A percentile compares a stretch with the other conserved stretches of the same genome.
Conservation (phyloP, 2,888 invertebrate species). For the Agrilus cyanescens region DNA sequence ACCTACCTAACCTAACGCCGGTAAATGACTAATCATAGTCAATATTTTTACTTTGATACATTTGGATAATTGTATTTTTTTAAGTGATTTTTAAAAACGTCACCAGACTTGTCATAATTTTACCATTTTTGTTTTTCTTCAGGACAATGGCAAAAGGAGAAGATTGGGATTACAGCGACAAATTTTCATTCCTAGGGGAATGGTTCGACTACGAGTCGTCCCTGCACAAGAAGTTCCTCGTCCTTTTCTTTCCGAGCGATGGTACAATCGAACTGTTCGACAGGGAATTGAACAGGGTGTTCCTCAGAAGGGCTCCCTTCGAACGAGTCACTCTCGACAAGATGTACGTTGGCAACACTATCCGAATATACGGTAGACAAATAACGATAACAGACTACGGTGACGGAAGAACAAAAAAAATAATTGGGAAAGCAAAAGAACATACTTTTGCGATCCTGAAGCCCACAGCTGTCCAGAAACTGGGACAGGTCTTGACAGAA, state of each 20-base stretch:
- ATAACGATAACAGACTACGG: slow-evolving; percentile 64
- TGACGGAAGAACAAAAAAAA: slow-evolving; percentile 53
- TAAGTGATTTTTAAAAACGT: no score
- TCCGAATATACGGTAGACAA: slow-evolving; percentile 61
- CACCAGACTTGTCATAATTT: no score
- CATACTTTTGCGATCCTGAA: slow-evolving; percentile 70
- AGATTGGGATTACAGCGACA: slow-evolving; percentile 42
- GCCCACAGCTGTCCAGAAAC: slow-evolving; percentile 53
- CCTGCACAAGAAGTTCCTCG: slow-evolving; percentile 58
- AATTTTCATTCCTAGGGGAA: slow-evolving; percentile 59
- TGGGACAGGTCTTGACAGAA: slow-evolving; percentile 62
- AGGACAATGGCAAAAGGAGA: not conserved
- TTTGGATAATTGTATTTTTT: no score
- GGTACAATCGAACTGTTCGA: slow-evolving; percentile 62
- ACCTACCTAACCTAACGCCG: no score
- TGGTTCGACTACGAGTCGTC: slow-evolving; percentile 79
- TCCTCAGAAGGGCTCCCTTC: slow-evolving; percentile 53
- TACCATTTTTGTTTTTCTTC: no score
- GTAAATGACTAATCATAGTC: no score
- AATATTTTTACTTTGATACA: no score
- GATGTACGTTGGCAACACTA: slow-evolving; percentile 61
- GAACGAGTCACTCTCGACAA: slow-evolving; percentile 51
- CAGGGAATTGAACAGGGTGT: slow-evolving; percentile 26
- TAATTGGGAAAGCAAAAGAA: slow-evolving; percentile 50
- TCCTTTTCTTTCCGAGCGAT: slow-evolving; percentile 68